Percentiles rank a stretch among this genome's conserved stretches.
These are phyloP conservation scores for Chironomus tentans DNA, from an alignment of 2,888 invertebrate species.

Conservation along the genomic window DNA sequence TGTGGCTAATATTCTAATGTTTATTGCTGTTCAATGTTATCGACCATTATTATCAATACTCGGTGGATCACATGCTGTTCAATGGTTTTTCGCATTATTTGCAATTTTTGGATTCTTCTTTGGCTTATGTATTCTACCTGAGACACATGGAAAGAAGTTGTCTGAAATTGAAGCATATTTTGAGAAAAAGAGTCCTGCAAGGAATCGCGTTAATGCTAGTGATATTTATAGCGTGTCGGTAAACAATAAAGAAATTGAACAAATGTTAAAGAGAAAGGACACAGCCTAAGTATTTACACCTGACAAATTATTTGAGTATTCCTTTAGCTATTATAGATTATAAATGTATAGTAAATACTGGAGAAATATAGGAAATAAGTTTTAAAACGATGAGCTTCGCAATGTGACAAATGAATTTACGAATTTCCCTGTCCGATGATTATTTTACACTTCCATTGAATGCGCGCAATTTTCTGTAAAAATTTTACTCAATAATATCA, in stretches of 20 bases:
- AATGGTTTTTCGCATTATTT: constrained; percentile 48
- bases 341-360: no score
- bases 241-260: constrained; percentile 17
- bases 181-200: constrained; percentile 35
- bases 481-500: neutral
- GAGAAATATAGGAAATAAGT: no score
- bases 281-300: neutral
- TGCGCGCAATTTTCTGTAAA: neutral
- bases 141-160: constrained; percentile 54
- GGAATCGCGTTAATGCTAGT: neutral
- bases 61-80: constrained; percentile 45
- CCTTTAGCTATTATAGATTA: no score
- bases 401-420: neutral
- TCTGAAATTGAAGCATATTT: constrained; percentile 53
- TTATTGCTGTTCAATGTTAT: constrained; percentile 48
- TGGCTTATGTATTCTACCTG: constrained; percentile 45
- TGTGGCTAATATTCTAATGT: constrained; percentile 50
- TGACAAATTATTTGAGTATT: neutral
- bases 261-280: constrained; percentile 22
- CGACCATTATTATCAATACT: constrained; percentile 36
- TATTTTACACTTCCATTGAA: neutral
- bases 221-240: constrained; percentile 16
- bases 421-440: neutral
- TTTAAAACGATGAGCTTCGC: neutral
- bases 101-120: constrained; percentile 38